Evolutionary conservation across 2,888 invertebrate genomes (phyloP).

Genomic region (Crocallis elinguaria): DNA sequence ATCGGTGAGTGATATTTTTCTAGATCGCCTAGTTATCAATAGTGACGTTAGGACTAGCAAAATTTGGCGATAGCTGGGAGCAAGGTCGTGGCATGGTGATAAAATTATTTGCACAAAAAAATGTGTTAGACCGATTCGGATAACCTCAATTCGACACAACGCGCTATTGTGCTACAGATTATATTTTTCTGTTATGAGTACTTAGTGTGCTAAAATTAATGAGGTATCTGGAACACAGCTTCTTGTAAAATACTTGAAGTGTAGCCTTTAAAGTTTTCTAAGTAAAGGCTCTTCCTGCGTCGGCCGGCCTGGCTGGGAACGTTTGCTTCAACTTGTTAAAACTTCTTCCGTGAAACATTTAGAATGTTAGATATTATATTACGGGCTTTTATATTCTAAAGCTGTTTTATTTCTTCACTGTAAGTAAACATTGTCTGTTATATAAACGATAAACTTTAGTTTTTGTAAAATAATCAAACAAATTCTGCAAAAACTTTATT

Average conservation of each 20-base stretch:
- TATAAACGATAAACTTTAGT: background rate
- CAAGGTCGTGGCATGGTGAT: constrained; percentile 80
- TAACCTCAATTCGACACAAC: constrained; percentile 81
- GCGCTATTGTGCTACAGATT: constrained; percentile 56
- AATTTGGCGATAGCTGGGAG: constrained; percentile 81
- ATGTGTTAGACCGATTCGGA: constrained; percentile 79
- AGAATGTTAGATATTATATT: background rate
- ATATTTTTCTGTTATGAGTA: constrained; percentile 24
- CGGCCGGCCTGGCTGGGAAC: background rate
- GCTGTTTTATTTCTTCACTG: background rate
- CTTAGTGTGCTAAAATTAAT: constrained; percentile 18
- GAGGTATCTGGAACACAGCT: constrained; percentile 14
- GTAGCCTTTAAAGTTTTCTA: constrained; percentile 23
- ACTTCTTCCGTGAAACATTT: constrained; percentile 1
- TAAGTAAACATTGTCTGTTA: background rate
- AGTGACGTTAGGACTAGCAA: constrained; percentile 73
- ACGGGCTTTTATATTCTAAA: background rate
- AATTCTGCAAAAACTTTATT: too few species aligned
- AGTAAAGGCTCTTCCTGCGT: background rate
- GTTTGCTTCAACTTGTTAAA: constrained; percentile 8
- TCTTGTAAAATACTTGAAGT: constrained; percentile 3
- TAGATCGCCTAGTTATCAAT: constrained; percentile 61
- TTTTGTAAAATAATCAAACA: too few species aligned
- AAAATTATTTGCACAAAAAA: constrained; percentile 83
- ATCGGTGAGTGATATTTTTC: constrained; percentile 45